Percentiles rank a stretch among this genome's conserved stretches.
These are phyloP conservation scores for Channa striata DNA, from an alignment of 2,797 vertebrate genomes.

Conservation along the genomic window DNA sequence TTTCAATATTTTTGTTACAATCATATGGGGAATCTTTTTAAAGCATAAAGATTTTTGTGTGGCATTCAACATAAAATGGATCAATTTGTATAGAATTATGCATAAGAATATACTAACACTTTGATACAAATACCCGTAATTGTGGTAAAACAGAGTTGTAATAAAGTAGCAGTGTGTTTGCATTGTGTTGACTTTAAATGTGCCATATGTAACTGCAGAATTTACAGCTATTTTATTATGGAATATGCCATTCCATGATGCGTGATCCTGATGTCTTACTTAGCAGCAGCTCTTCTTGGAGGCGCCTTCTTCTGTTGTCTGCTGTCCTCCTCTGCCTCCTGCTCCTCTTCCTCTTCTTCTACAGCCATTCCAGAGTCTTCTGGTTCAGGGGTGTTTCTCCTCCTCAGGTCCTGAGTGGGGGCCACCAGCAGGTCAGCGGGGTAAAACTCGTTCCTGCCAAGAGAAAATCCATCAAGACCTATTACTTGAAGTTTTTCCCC, in stretches of 20 bases:
- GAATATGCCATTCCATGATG: too few relatives aligned
- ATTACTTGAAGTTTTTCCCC: not conserved
- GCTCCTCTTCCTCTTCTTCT: slow-evolving; percentile 73
- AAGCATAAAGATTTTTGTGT: too few relatives aligned
- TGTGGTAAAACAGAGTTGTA: too few relatives aligned
- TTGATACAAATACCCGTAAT: too few relatives aligned
- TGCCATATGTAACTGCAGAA: too few relatives aligned
- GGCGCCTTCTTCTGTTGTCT: slow-evolving; percentile 83
- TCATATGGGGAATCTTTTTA: too few relatives aligned
- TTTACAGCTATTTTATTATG: too few relatives aligned
- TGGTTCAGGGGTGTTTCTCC: slow-evolving; percentile 53
- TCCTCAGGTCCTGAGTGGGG: slow-evolving; percentile 92
- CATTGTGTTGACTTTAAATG: too few relatives aligned
- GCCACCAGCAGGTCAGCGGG: slow-evolving; percentile 91
- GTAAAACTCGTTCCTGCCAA: slow-evolving; percentile 93
- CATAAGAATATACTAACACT: too few relatives aligned
- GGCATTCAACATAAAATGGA: too few relatives aligned
- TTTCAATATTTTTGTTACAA: too few relatives aligned
- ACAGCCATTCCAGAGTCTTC: slow-evolving; percentile 72
- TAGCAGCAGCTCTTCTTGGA: slow-evolving; percentile 78
- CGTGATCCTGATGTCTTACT: slow-evolving; percentile 67
- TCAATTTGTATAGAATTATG: not conserved
- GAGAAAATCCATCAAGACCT: not conserved
- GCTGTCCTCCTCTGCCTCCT: slow-evolving; percentile 77
- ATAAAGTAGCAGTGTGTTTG: too few relatives aligned